Evolutionary conservation across 1,140 invertebrate species (phyloP), one percentile per base, ranked within the genome.

Genomic region (Epicauta chinensis): DNA sequence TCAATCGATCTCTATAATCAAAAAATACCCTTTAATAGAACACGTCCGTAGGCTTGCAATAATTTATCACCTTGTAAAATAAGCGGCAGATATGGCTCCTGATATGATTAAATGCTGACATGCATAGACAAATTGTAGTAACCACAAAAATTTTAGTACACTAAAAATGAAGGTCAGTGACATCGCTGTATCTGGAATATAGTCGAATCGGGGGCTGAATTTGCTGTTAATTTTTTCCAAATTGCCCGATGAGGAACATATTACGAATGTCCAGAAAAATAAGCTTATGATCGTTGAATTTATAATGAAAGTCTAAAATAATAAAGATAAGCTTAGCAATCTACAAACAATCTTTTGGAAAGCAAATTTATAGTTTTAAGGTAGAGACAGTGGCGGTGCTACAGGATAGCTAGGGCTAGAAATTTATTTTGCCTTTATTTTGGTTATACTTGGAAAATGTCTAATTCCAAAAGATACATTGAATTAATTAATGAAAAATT

Each of bases 91-190:
- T 16, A 47, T 29, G 29, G 45, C 45, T 12, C 45, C 45, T 12
- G 45, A 37, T 29, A 47, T 47, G 23, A 47, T 37, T 17, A 47
- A 30, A 30, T 47, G 45, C 30, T 47, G 45, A 11, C 45, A 36
- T 17, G 45, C 45, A 29, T 38, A 17, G 13, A 23, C 34, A 10
- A 47, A 37, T 14, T 37, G 45, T 15, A 47, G 7, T 37, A 15
- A 38, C 45, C 45, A 47, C 14, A 47, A n/a, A 7, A 47, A 38
- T 34, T 37, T 47, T 11, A 47, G 31, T 4, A 45, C 13, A 45
- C 29, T 37, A 12, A 16, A 47, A 6, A 16, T 4, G 2, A 38
- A 34, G 3, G 35, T 23, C 12, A 47, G 30, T 15, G 37, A 12
- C 45, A 23, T 36, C 10, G n/a, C 45, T 10, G 16, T n/a, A 38